Evolutionary conservation across 1,140 invertebrate genomes (phyloP), one percentile per base, ranked within the genome.

Genomic region (Apis dorsata): DNA sequence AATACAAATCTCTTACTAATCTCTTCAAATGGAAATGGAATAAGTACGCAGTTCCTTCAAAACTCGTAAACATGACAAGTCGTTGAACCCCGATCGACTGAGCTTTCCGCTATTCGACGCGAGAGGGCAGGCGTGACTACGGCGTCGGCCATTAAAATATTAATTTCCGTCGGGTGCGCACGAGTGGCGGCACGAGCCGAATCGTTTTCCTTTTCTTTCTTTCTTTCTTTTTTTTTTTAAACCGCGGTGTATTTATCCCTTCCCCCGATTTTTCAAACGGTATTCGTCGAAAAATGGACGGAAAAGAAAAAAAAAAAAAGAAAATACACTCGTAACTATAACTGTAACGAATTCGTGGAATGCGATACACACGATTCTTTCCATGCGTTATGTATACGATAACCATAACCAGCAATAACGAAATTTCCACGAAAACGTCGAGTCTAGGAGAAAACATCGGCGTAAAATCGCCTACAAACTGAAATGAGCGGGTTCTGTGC

Each of bases 121-220:
- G 10, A 44, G 34, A 1, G 10, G n/a, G 21, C n/a, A 12, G 10
- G 17, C 60, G 13, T 2, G 49, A 51, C 55, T 44, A 24, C 44
- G n/a, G 44, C 68, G n/a, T n/a, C 78, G 11, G 8, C 78, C 13
- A 68, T 34, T 72, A 28, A 79, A 79, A 79, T 53, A 72, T 79
- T 72, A 71, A 79, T 79, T 79, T 79, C 68, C 78, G 69, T 28
- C 12, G 17, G 11, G 8, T 17, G 12, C 21, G 15, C n/a, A 9
- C 53, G 15, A 15, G 15, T 17, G 10, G 12, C 24, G 10, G 12
- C 24, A 57, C 66, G 53, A 17, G 28, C 28, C 34, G 34, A 34
- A 4, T 34, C 34, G 0, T 44, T 44, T 44, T 7, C 0, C 34
- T 44, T 34, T 34, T 44, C 34, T 7, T 44, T 34, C 34, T 34